Conservation (phyloP, 2,888 invertebrate genomes). For the Prosapia bicincta region DNA sequence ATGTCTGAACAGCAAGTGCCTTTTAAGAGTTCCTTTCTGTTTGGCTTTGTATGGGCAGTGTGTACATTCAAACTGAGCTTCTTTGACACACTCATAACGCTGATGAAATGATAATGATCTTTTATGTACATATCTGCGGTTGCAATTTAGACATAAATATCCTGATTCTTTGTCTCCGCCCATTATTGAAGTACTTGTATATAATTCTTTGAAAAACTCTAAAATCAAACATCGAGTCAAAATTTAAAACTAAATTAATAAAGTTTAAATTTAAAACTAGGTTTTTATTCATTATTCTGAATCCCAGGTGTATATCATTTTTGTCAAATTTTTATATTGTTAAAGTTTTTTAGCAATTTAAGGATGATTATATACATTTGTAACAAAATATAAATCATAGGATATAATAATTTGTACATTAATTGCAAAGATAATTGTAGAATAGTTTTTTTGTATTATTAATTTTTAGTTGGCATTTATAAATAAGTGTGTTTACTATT, state of each 20-base stretch:
- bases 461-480: no score
- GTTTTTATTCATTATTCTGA: no score
- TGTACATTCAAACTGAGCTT: constrained; percentile 75
- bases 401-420: no score
- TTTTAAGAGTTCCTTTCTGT: constrained; percentile 21
- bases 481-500: no score
- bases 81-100: constrained; percentile 63
- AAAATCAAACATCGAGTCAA: not conserved
- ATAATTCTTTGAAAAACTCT: not conserved
- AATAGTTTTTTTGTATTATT: no score
- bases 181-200: not conserved
- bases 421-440: no score
- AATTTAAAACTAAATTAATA: not conserved
- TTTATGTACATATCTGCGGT: constrained; percentile 22
- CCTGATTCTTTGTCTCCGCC: not conserved
- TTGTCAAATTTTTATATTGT: no score
- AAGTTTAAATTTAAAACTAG: no score
- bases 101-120: not conserved
- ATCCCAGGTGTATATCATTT: no score
- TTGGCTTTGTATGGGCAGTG: constrained; percentile 52
- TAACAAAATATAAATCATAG: no score
- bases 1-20: constrained; percentile 41
- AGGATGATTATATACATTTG: no score
- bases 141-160: not conserved
- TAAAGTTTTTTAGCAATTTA: no score